Conservation (phyloP, 1,140 invertebrate species). For the Argopecten irradians region DNA sequence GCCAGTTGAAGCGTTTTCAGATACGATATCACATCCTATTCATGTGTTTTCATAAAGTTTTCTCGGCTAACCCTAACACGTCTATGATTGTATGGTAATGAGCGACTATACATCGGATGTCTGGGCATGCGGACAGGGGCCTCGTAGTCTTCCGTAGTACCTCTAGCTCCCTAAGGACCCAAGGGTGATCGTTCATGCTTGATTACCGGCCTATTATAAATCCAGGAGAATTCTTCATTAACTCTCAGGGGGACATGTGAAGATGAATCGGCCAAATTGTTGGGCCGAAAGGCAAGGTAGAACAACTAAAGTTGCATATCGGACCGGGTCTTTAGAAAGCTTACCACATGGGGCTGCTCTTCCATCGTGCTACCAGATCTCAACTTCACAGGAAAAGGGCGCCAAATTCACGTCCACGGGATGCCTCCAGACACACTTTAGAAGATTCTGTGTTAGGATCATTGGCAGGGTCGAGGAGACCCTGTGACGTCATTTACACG, state of each 20-base stretch:
- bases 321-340: background rate
- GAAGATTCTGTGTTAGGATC: background rate
- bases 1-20: constrained; percentile 7
- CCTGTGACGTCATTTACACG: background rate
- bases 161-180: background rate
- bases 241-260: background rate
- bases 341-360: background rate
- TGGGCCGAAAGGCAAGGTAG: background rate
- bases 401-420: background rate
- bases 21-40: constrained; percentile 3
- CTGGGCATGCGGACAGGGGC: background rate
- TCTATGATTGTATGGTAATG: constrained; percentile 17
- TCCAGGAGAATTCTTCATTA: constrained; percentile 5
- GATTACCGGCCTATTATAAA: constrained; percentile 11
- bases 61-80: background rate
- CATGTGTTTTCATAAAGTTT: constrained; percentile 19
- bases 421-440: background rate
- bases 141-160: background rate
- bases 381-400: constrained; percentile 20
- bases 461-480: background rate
- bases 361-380: background rate
- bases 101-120: background rate
- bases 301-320: background rate
- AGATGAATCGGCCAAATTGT: constrained; percentile 21
- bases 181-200: background rate